These are phyloP conservation scores for Nymphalis urticae DNA, from an alignment of 2,888 invertebrate genomes.

Conservation along the genomic window DNA sequence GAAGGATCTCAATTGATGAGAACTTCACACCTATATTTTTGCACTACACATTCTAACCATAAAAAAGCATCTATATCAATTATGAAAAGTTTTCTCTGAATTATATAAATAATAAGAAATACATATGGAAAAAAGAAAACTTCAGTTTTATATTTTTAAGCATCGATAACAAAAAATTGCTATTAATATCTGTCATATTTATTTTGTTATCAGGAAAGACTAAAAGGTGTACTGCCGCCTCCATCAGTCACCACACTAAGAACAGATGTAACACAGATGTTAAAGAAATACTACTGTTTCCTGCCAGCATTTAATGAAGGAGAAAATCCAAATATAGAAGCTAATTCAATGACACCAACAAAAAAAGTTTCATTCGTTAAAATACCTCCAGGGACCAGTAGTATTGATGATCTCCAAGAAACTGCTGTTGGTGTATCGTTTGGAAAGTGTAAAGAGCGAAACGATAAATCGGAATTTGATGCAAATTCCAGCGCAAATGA, in stretches of 20 bases:
- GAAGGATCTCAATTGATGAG: too few species aligned
- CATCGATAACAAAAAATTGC: too few species aligned
- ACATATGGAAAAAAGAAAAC: too few species aligned
- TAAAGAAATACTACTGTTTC: conserved; percentile 81
- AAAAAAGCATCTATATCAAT: too few species aligned
- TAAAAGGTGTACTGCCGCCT: conserved; percentile 88
- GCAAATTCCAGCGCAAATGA: conserved; percentile 59
- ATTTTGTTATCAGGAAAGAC: conserved; percentile 73
- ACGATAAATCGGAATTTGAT: conserved; percentile 46
- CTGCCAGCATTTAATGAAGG: conserved; percentile 74
- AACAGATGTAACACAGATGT: conserved; percentile 84
- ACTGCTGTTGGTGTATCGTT: conserved; percentile 21
- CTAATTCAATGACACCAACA: conserved; percentile 63
- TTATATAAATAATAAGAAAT: too few species aligned
- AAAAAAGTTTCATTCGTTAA: conserved; percentile 70
- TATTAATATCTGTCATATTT: background rate
- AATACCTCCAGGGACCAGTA: conserved; percentile 51
- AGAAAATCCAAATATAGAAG: conserved; percentile 54
- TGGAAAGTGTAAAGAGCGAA: conserved; percentile 22
- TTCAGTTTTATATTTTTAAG: too few species aligned
- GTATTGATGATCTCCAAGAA: conserved; percentile 38
- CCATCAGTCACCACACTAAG: conserved; percentile 87
- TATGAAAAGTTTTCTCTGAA: too few species aligned
- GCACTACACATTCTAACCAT: too few species aligned
- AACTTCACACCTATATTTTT: too few species aligned